A percentile compares a stretch with the other conserved stretches of the same genome.
These are phyloP conservation scores for Bombus pascuorum DNA, from an alignment of 1,140 invertebrate genomes.

Conservation along the genomic window DNA sequence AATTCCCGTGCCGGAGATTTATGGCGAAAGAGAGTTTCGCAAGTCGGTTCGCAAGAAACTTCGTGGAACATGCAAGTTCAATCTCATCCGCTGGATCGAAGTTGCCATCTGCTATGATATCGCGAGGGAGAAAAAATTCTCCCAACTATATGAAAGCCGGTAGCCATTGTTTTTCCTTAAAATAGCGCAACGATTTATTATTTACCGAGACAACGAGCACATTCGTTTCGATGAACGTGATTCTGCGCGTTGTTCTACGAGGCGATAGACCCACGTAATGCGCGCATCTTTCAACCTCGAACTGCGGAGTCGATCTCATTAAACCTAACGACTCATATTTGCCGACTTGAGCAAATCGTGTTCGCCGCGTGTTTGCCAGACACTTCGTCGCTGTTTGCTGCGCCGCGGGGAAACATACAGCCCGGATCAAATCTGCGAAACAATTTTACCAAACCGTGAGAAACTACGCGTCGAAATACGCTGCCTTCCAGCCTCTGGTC, in stretches of 20 bases:
- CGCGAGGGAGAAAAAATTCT: not conserved
- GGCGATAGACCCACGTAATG: not conserved
- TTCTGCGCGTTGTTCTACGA: not conserved
- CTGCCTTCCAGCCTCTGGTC: not conserved
- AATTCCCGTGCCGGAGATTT: conserved; percentile 50
- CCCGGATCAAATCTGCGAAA: not conserved
- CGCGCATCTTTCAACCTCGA: not conserved
- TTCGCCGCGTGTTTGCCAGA: not conserved
- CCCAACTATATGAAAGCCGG: not conserved
- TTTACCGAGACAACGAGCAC: not conserved
- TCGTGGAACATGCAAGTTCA: conserved; percentile 36
- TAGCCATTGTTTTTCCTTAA: not conserved
- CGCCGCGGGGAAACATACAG: not conserved
- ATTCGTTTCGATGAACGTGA: not conserved
- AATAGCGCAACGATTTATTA: not conserved
- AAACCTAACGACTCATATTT: not conserved
- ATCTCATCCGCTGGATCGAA: conserved; percentile 19
- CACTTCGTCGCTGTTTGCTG: not conserved
- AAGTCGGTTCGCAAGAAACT: not conserved
- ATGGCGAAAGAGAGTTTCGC: conserved; percentile 1
- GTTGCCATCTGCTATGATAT: not conserved
- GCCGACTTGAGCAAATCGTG: not conserved
- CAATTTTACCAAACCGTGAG: not conserved
- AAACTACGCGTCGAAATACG: not conserved
- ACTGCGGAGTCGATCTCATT: not conserved